phyloP scores from a whole-genome alignment of 2,888 invertebrate species.

The Erannis defoliaria region DNA sequence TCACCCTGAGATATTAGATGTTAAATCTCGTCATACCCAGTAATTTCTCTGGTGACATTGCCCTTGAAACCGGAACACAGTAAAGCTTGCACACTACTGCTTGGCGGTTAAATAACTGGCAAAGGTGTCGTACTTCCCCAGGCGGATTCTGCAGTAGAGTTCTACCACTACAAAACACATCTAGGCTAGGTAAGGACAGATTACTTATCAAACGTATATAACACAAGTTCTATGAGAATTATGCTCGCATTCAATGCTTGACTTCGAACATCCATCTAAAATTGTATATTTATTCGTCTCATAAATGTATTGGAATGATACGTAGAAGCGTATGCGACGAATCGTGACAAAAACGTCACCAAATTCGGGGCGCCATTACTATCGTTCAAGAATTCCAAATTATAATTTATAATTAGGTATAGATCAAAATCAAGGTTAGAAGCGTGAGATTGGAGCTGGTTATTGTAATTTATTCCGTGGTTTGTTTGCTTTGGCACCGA shows the following conservation, averaged over 20 bases:
- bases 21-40: too few species aligned
- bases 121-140: too few species aligned
- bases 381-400: constrained; percentile 3
- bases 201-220: too few species aligned
- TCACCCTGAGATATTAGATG: too few species aligned
- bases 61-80: too few species aligned
- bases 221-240: not conserved
- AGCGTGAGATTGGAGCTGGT: constrained; percentile 6
- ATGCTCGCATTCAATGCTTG: not conserved
- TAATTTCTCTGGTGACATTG: too few species aligned
- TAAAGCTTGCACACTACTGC: too few species aligned
- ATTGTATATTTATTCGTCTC: not conserved
- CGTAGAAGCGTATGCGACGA: too few species aligned
- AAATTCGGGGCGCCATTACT: constrained; percentile 4
- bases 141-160: too few species aligned
- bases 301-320: not conserved
- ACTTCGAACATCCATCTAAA: not conserved
- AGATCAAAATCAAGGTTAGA: constrained; percentile 27
- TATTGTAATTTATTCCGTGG: constrained; percentile 3
- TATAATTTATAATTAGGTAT: constrained; percentile 14
- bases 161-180: too few species aligned
- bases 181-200: too few species aligned
- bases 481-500: constrained; percentile 20
- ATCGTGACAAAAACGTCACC: not conserved
- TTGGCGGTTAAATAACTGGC: too few species aligned